These are phyloP conservation scores for Colostygia pectinataria DNA, from an alignment of 2,888 invertebrate species.

Conservation along the genomic window DNA sequence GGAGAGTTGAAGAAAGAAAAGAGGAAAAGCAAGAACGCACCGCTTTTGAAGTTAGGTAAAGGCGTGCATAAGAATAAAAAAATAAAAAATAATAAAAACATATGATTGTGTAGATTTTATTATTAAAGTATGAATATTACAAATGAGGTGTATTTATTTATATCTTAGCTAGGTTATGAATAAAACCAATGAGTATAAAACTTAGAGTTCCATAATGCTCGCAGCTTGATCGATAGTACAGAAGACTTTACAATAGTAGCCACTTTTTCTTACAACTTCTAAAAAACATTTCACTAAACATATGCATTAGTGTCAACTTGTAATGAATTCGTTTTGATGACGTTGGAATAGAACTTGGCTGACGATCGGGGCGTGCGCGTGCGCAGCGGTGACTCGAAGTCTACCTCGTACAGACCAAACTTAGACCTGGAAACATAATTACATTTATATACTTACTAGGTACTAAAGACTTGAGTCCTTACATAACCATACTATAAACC, in stretches of 20 bases:
- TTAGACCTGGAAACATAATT: conserved; percentile 59
- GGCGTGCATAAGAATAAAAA: conserved; percentile 44
- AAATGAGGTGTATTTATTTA: not conserved
- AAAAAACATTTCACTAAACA: no score
- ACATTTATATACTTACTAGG: not conserved
- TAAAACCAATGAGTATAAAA: no score
- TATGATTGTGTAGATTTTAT: not conserved
- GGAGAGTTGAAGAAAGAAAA: conserved; percentile 72
- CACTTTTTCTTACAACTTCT: no score
- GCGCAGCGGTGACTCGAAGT: conserved; percentile 42
- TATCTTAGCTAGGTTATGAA: no score
- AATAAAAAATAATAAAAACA: conserved; percentile 12
- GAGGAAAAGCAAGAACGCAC: conserved; percentile 69
- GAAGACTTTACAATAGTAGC: no score
- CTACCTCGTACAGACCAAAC: conserved; percentile 74
- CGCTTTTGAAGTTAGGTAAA: conserved; percentile 63
- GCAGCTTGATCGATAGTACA: no score
- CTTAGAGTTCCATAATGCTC: no score
- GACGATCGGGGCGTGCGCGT: conserved; percentile 29
- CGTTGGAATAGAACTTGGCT: conserved; percentile 26
- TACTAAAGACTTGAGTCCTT: not conserved
- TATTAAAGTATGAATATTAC: not conserved
- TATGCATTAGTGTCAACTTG: not conserved
- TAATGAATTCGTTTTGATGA: conserved; percentile 40
- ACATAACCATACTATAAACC: no score